A percentile compares a stretch with the other conserved stretches of the same genome.
Evolutionary conservation across 2,113 vertebrate species (phyloP).

Genomic region (Salminus brasiliensis): DNA sequence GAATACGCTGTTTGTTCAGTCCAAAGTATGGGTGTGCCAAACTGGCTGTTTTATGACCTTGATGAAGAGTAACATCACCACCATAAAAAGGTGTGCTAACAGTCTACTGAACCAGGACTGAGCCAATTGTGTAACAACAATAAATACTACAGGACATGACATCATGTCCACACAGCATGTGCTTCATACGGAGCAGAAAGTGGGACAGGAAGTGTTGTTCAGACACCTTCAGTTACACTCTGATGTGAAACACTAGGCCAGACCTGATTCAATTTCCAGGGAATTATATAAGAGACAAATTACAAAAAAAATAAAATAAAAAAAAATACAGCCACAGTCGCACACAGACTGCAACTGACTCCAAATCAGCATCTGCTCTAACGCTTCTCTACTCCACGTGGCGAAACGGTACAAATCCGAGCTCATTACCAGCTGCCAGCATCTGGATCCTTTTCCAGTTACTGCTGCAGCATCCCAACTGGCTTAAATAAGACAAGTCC

Average conservation of each 20-base stretch:
- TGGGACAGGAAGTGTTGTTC: not conserved
- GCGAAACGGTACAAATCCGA: not conserved
- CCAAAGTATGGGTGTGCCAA: not conserved
- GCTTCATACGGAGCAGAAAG: not conserved
- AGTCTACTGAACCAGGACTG: not conserved
- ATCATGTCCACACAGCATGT: not conserved
- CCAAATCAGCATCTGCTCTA: not conserved
- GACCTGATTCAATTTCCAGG: not conserved
- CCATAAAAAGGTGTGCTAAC: not conserved
- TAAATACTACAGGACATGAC: conserved; percentile 5
- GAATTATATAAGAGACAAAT: not conserved
- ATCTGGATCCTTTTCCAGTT: not conserved
- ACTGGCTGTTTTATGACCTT: conserved; percentile 1
- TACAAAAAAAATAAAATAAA: no score
- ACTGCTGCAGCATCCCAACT: not conserved
- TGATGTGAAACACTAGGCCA: not conserved
- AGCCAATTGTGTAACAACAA: not conserved
- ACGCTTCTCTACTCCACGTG: not conserved
- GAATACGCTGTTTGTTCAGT: not conserved
- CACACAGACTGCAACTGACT: not conserved
- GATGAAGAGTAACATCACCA: not conserved
- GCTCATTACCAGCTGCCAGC: not conserved
- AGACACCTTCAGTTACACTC: not conserved
- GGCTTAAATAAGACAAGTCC: not conserved
- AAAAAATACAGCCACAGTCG: not conserved